Conservation (phyloP, 2,797 vertebrate genomes). For the Rhincodon typus region DNA sequence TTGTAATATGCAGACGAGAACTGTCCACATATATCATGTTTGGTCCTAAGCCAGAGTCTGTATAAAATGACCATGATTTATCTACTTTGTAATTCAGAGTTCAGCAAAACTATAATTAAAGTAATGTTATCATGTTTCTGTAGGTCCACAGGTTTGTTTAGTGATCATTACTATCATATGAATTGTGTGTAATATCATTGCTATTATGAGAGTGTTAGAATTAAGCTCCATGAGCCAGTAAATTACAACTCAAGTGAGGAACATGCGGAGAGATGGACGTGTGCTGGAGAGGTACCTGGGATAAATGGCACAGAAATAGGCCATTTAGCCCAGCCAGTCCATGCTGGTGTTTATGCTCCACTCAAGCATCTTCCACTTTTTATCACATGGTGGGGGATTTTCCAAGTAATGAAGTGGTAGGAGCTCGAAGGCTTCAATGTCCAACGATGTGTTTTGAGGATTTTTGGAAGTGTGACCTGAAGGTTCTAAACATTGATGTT, state of each 20-base stretch:
- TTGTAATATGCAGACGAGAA: neutral
- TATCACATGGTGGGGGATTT: no score
- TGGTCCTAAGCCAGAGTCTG: neutral
- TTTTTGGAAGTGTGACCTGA: no score
- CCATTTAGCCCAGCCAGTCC: no score
- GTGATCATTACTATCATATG: neutral
- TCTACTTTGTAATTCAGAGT: neutral
- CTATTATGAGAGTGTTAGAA: neutral
- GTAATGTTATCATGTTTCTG: neutral
- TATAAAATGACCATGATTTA: neutral
- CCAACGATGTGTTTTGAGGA: no score
- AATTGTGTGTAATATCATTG: neutral
- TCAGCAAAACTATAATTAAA: neutral
- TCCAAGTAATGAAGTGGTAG: no score
- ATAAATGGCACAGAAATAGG: no score
- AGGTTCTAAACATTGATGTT: neutral
- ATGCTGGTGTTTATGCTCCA: no score
- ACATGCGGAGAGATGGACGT: neutral
- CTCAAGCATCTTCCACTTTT: no score
- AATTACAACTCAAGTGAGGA: neutral
- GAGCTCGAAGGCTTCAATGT: no score
- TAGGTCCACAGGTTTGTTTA: neutral
- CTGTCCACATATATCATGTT: neutral
- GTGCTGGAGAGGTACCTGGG: neutral
- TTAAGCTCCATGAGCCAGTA: neutral